Percentiles rank a stretch among this genome's conserved stretches.
Evolutionary conservation across 2,888 invertebrate species (phyloP).

Genomic region (Conomelus anceps): DNA sequence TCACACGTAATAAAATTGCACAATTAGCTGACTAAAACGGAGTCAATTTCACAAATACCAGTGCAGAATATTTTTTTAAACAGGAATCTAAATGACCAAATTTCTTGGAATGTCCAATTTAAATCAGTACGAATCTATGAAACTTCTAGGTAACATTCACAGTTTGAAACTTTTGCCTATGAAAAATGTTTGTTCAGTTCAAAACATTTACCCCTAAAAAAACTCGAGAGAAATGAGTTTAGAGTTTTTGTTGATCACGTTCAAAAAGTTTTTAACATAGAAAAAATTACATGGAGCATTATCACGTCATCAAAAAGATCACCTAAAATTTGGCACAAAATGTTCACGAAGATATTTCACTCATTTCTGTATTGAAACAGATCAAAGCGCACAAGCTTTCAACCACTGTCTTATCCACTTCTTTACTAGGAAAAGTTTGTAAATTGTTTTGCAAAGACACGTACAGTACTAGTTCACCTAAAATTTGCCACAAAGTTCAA

Average conservation of each 20-base stretch:
- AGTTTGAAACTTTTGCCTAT: no score
- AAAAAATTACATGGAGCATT: no score
- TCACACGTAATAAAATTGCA: no score
- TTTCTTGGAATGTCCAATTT: neutral
- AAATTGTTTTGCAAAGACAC: no score
- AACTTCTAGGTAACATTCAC: neutral
- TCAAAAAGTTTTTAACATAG: neutral
- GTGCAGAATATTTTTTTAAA: neutral
- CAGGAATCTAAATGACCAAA: neutral
- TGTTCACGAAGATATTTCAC: neutral
- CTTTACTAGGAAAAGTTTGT: no score
- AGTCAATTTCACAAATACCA: neutral
- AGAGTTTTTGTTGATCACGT: no score
- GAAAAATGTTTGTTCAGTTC: no score
- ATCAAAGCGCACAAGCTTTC: neutral
- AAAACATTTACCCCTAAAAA: no score
- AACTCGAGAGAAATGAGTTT: no score
- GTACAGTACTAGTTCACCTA: no score
- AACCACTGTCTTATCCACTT: neutral
- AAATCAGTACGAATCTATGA: neutral
- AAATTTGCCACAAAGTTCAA: no score
- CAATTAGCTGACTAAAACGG: neutral
- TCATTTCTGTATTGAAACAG: neutral
- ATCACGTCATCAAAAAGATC: neutral
- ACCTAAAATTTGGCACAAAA: neutral